Evolutionary conservation across 23 tunicate species (phyloP), one percentile per base, ranked within the genome.

Genomic region (Trididemnum miniatum): DNA sequence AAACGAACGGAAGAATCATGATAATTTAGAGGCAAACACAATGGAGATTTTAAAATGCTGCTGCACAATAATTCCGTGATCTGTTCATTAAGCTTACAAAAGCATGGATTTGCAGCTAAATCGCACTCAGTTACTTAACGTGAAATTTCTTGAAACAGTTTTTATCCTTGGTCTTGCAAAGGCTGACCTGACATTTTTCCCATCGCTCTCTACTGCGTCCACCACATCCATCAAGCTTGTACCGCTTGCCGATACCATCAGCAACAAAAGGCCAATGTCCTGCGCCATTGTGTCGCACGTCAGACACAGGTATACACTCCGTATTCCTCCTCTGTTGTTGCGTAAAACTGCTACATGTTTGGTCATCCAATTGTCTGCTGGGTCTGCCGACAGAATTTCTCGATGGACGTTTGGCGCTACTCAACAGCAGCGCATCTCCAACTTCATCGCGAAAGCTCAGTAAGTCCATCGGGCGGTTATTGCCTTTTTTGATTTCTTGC

Each of bases 141-240:
- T 62, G 69, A 62, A 62, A 62, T 22, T 62, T 25, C 22, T 62
- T 62, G 69, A 62, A 62, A 24, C 69, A 62, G 22, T 62, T 62
- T 62, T 62, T 62, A 4, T 62, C 23, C 69, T 62, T 62, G 69
- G 15, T 62, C 24, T 9, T 4, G 69, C 69, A 62, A 9, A 62
- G 20, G 22, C 22, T 20, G 22, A 62, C 69, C 22, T 62, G 15
- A 24, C 69, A 62, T 25, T 62, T 9, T n/a, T 9, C 22, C 5
- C 69, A 22, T 22, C 69, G 69, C 5, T 9, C 69, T 62, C 69
- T 62, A 24, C 69, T 62, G 15, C 69, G 69, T 9, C 69, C 29
- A 22, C 69, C 29, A 25, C 69, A 62, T 9, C 23, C 4, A 9
- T 62, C 69, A 20, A 62, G 69, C 22, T 24, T 9, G 69, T 24